Evolutionary conservation across 2,888 invertebrate genomes (phyloP), one percentile per base, ranked within the genome.

Genomic region (Lottia gigantea): DNA sequence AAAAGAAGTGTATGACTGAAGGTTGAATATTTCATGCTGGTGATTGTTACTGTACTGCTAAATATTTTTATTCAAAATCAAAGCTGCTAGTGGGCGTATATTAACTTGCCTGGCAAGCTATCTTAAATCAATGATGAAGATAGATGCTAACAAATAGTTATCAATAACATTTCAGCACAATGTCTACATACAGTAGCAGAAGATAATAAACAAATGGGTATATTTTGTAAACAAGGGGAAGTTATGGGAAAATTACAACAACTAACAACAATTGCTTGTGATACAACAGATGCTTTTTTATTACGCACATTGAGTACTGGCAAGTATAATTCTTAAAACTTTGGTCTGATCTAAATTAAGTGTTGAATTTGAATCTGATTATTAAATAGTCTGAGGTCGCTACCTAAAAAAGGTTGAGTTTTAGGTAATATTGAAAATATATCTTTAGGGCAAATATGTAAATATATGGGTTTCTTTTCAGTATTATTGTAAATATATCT

Each of bases 181-280:
- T 93, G 93, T 82, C 87, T 94, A 11, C 90, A 93, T 80, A 93
- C 93, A 7, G 91, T 93, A 61, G 91, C 93, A 0, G 94, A 94
- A 88, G 93, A 93, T 76, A 94, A 94, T 87, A 88, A 90, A 0
- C 85, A 88, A 71, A 91, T 92, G 0, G 90, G 91, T 85, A 87
- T 88, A 46, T 90, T 91, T 77, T 88, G 93, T n/a, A 90, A 90
- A 77, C 83, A 88, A 25, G 90, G 89, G 63, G 78, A 79, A 8
- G 67, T 79, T 40, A 31, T 75, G 12, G 67, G 76, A 11, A 55
- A 73, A 46, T 66, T 83, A 19, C 74, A 78, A n/a, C 64, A 71
- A 26, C 62, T 82, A 31, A 69, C 81, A 16, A 55, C 71, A n/a
- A 8, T 65, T 8, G 40, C 55, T 6, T 62, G 71, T 45, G 46